Conservation (phyloP, 2,113 vertebrate genomes). For the Austrofundulus limnaeus region DNA sequence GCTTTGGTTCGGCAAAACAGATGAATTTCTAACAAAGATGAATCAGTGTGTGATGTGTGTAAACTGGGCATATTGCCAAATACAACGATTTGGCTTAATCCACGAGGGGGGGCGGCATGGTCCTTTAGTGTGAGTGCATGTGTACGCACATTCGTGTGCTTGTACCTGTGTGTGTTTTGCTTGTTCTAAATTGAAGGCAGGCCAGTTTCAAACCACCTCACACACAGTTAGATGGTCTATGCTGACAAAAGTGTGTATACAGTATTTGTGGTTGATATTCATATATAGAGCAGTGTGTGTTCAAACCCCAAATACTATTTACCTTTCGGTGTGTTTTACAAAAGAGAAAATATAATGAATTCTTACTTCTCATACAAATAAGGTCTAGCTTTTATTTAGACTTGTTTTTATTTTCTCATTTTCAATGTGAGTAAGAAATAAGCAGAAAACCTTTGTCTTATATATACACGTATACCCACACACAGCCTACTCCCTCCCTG, state of each 20-base stretch:
- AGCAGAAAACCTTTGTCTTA: constrained; percentile 26
- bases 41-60: constrained; percentile 54
- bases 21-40: constrained; percentile 71
- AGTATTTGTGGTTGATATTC: constrained; percentile 18
- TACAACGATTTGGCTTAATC: constrained; percentile 50
- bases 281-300: neutral
- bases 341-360: constrained; percentile 6
- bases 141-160: too few species aligned
- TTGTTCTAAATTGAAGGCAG: constrained; percentile 13
- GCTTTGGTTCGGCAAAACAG: constrained; percentile 35
- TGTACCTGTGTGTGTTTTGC: neutral
- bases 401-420: neutral
- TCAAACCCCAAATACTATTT: constrained; percentile 3
- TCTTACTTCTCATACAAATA: neutral
- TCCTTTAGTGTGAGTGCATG: constrained; percentile 8
- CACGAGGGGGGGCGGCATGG: constrained; percentile 13
- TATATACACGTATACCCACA: constrained; percentile 25
- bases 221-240: neutral
- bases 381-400: neutral
- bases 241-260: neutral
- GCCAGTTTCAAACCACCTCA: neutral
- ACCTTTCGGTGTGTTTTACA: neutral
- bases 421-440: neutral
- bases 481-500: constrained; percentile 40
- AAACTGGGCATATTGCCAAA: constrained; percentile 60